Conservation (phyloP, 1,140 invertebrate species). For the Zaprionus africanus region DNA sequence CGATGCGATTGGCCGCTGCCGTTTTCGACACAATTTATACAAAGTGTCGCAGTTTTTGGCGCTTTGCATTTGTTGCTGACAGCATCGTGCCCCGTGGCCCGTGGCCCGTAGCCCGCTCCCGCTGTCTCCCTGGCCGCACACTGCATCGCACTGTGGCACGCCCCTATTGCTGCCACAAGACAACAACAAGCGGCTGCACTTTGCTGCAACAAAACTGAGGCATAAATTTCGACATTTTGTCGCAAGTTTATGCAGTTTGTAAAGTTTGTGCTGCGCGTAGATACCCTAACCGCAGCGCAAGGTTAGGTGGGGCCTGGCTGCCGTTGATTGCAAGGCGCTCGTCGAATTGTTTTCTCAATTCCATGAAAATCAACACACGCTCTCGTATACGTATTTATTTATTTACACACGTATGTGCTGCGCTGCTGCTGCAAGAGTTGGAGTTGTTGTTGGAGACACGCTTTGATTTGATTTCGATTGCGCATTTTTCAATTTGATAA, state of each 20-base stretch:
- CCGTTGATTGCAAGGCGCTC: slow-evolving; percentile 71
- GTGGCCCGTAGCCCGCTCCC: slow-evolving; percentile 10
- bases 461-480: slow-evolving; percentile 75
- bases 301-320: slow-evolving; percentile 51
- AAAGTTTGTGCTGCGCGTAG: slow-evolving; percentile 41
- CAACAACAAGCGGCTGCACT: slow-evolving; percentile 15
- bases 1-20: slow-evolving; percentile 59
- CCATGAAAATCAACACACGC: slow-evolving; percentile 66
- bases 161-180: slow-evolving; percentile 33
- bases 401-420: slow-evolving; percentile 17
- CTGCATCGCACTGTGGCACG: slow-evolving; percentile 18
- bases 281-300: slow-evolving; percentile 43
- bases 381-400: slow-evolving; percentile 24
- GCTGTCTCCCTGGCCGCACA: too few species aligned
- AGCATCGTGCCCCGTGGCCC: slow-evolving; percentile 26
- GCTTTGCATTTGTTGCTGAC: slow-evolving; percentile 82
- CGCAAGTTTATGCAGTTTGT: slow-evolving; percentile 54
- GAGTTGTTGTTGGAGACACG: slow-evolving; percentile 22
- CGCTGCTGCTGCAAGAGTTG: slow-evolving; percentile 30
- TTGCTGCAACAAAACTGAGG: slow-evolving; percentile 56
- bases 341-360: slow-evolving; percentile 69
- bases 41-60: slow-evolving; percentile 81
- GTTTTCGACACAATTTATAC: slow-evolving; percentile 81
- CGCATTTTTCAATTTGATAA: slow-evolving; percentile 78
- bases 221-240: slow-evolving; percentile 82